Base-by-base conservation (phyloP, 2,888 invertebrate species). In the Eupithecia abbreviata region DNA sequence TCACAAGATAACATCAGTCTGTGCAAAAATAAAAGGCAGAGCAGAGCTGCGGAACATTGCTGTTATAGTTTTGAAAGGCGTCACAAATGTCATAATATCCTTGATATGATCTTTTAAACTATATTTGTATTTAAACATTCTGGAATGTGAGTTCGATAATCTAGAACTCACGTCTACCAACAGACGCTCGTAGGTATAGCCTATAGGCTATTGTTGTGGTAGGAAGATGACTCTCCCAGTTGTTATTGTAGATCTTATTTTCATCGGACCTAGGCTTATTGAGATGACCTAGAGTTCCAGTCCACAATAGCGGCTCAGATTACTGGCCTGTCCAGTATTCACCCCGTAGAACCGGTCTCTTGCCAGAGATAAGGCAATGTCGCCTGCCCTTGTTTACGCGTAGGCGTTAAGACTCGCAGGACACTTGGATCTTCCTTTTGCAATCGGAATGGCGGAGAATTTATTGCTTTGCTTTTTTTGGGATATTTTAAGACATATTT, bases 251-350 rank as follows among this genome's bases (percentile, higher is more conserved):
- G 43, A 42, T 42, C 66, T 66, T 9, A 66, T 66, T 13, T 45
- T 45, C 42, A 67, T 42, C 43, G 42, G 65, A 70, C 71, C 58
- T 77, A 77, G 75, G 30, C 58, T 43, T 82, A 74, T 62, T 70
- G 62, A 82, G 81, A 81, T 88, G 89, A 88, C 90, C 90, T 90
- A 90, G 88, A 85, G 81, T 82, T 83, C 83, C 77, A 80, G 84
- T 81, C 62, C 79, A 92, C 93, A 93, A 93, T 91, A 85, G 87
- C 80, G 80, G 86, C 88, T 92, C 91, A 85, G 88, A 87, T 93
- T 92, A 90, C 93, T 88, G 90, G 88, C 62, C 62, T 18, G 62
- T 62, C 80, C 80, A 18, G 51, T 18, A 13, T 62, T 55, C 73
- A 77, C 78, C 89, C 82, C 73, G 90, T 88, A 82, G 7, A 82